Conservation (phyloP, 2,888 invertebrate species). For the Agrotis puta region DNA sequence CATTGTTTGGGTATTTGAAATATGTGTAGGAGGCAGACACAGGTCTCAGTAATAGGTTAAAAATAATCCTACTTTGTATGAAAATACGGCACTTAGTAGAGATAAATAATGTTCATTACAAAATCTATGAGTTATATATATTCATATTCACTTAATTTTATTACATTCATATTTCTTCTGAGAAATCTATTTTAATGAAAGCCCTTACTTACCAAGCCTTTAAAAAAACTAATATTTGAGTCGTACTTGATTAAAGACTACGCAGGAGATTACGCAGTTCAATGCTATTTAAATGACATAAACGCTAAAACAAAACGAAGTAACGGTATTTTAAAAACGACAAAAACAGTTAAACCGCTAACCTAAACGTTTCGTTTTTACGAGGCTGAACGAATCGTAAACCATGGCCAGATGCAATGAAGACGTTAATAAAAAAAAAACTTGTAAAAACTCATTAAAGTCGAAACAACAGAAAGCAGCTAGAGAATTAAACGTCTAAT, state of each 20-base stretch:
- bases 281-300: constrained; percentile 40
- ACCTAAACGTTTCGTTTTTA: constrained; percentile 63
- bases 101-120: not conserved
- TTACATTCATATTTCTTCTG: no score
- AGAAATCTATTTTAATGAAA: no score
- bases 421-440: constrained; percentile 68
- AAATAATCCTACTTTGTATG: not conserved
- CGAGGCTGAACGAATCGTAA: constrained; percentile 62
- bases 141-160: no score
- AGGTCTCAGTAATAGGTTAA: not conserved
- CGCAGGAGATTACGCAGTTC: constrained; percentile 18
- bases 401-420: constrained; percentile 70
- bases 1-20: not conserved
- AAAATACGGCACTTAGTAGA: not conserved
- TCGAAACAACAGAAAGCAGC: constrained; percentile 58
- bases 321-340: constrained; percentile 50
- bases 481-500: constrained; percentile 29
- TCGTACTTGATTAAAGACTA: not conserved
- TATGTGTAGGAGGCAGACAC: not conserved
- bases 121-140: no score
- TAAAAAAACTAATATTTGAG: no score
- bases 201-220: no score
- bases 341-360: constrained; percentile 58
- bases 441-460: constrained; percentile 57
- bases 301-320: constrained; percentile 36